Evolutionary conservation across 1,140 invertebrate genomes (phyloP).

Genomic region (Copidosoma floridanum): DNA sequence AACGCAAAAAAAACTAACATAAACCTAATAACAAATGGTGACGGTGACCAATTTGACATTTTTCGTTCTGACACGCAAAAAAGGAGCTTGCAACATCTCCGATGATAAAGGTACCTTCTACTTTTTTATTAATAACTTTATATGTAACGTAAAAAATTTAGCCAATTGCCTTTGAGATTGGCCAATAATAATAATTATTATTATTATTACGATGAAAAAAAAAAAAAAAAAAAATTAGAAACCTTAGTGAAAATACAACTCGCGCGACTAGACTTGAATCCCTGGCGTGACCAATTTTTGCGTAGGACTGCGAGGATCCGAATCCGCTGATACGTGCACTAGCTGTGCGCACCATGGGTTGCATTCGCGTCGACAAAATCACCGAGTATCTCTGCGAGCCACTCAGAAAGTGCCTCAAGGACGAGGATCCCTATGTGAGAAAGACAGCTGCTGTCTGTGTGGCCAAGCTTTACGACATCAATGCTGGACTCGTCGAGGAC

Average conservation of each 20-base stretch:
- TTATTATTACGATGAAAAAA: no score
- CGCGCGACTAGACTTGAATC: conserved; percentile 60
- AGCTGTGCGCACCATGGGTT: conserved; percentile 99
- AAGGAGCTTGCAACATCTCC: conserved; percentile 59
- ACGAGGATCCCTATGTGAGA: conserved; percentile 99
- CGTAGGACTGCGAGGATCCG: conserved; percentile 98
- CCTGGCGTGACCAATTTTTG: conserved; percentile 59
- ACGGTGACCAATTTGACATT: conserved; percentile 60
- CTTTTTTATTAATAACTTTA: no score
- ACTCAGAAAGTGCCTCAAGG: conserved; percentile 95
- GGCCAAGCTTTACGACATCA: conserved; percentile 98
- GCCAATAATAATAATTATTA: no score
- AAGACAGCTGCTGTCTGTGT: conserved; percentile 99
- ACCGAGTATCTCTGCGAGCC: conserved; percentile 99
- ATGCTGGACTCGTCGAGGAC: conserved; percentile 94
- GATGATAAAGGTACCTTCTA: conserved; percentile 57
- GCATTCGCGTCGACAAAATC: conserved; percentile 99
- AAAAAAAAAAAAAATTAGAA: no score
- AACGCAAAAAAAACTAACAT: conserved; percentile 49
- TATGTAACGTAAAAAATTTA: no score
- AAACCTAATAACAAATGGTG: conserved; percentile 56
- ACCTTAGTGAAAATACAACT: no score
- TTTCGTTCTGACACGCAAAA: conserved; percentile 60
- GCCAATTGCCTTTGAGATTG: no score
- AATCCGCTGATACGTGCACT: conserved; percentile 98